Evolutionary conservation across 2,888 invertebrate species (phyloP).

Genomic region (Dynastes grantii): DNA sequence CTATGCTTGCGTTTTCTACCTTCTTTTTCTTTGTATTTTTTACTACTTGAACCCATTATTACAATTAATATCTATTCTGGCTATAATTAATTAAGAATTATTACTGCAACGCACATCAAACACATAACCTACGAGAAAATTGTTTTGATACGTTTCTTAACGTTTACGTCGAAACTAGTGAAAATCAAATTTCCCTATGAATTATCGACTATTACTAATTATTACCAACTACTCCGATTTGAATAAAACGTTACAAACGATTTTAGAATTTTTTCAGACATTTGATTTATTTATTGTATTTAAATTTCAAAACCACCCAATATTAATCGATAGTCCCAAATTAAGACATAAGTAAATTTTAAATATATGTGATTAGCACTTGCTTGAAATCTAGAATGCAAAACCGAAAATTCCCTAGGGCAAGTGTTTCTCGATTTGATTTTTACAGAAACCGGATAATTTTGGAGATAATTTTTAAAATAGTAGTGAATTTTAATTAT

Average conservation of each 20-base stretch:
- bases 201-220: background rate
- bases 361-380: background rate
- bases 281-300: no score
- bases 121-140: background rate
- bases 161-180: background rate
- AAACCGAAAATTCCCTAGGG: background rate
- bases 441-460: background rate
- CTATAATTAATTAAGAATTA: background rate
- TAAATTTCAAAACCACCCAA: no score
- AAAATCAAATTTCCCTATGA: background rate
- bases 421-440: background rate
- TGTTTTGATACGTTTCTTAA: conserved; percentile 27
- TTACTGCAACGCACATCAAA: background rate
- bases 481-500: background rate
- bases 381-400: background rate
- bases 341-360: background rate
- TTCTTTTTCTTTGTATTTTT: conserved; percentile 77
- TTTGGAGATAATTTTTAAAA: background rate
- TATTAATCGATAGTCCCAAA: background rate
- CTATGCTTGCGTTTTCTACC: conserved; percentile 81
- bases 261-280: no score
- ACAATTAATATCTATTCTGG: conserved; percentile 5
- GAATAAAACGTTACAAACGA: no score
- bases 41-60: conserved; percentile 80
- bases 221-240: background rate